phyloP scores from a whole-genome alignment of 2,797 vertebrate genomes.

The Esox masquinongy region DNA sequence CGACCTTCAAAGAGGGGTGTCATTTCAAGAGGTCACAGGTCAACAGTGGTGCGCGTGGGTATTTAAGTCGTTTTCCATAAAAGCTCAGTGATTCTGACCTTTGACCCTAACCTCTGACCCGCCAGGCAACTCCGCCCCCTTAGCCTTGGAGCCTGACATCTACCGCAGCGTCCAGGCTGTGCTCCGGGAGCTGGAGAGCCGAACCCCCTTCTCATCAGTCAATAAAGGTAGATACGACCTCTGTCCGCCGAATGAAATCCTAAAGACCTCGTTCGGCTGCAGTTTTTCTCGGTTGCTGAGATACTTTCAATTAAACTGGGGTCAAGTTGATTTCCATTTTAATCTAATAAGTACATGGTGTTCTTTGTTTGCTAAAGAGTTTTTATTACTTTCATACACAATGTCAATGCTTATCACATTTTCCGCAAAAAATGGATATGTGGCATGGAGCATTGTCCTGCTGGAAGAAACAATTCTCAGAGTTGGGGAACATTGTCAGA shows the following conservation, averaged over 20 bases:
- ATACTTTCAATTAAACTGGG: too few relatives aligned
- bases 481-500: too few relatives aligned
- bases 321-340: too few relatives aligned
- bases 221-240: constrained; percentile 76
- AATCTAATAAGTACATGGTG: too few relatives aligned
- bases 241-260: not conserved
- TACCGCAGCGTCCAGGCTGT: constrained; percentile 85
- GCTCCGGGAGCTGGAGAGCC: constrained; percentile 75
- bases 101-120: not conserved
- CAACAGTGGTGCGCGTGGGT: not conserved
- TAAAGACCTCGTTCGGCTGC: too few relatives aligned
- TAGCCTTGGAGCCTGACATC: constrained; percentile 82
- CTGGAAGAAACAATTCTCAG: too few relatives aligned
- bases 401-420: too few relatives aligned
- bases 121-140: constrained; percentile 47
- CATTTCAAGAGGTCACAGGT: not conserved
- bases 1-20: not conserved
- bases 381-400: too few relatives aligned
- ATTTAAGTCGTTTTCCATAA: not conserved
- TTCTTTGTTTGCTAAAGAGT: too few relatives aligned
- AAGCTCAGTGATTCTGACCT: not conserved
- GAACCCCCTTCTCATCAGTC: constrained; percentile 60
- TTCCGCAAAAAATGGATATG: too few relatives aligned
- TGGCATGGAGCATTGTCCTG: too few relatives aligned
- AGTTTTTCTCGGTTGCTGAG: too few relatives aligned